Base-by-base conservation (phyloP, 30 jellyfish, hydroid and myxozoan species). In the Clytia hemisphaerica region DNA sequence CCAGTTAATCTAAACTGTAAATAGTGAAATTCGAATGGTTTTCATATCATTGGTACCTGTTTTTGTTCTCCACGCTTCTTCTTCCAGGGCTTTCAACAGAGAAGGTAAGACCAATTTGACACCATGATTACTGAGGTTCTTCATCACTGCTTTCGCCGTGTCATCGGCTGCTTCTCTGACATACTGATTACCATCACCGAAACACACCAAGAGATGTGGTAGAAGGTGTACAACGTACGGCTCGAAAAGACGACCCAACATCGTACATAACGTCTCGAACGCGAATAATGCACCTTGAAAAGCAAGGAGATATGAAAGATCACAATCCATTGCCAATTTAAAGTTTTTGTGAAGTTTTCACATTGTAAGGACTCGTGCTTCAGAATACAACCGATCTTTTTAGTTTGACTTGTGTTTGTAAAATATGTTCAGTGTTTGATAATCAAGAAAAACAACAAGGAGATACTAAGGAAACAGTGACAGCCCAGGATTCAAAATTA, bases 161-260 rank as follows among this genome's bases (percentile, higher is more conserved):
- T 89, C 98, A 54, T 89, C 98, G 5, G 98, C 94, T 12, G 98
- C 98, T 93, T 89, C 98, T 35, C 98, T 50, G 21, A 89, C 98
- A 44, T 89, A 89, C 37, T 89, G 98, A 60, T 89, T 89, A 9
- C 98, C 98, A 76, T 89, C 98, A 9, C 98, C 98, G 64, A 89
- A 89, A 49, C 98, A 89, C 16, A 89, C 78, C 64, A 89, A 47
- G 21, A 89, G 73, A 65, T 89, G 98, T 2, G 98, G 98, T 19
- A 89, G 63, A 49, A 89, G 47, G 31, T 81, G 98, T 37, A 89
- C 98, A 6, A 89, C 98, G 47, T 89, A 89, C 6, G 98, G 98
- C 63, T 89, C 98, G 58, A 89, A 89, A 40, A 89, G 82, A 25
- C 98, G 54, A 18, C 98, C 98, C 7, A 89, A 87, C 98, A 89